Evolutionary conservation across 2,113 vertebrate species (phyloP).

Genomic region (Nymphicus hollandicus): DNA sequence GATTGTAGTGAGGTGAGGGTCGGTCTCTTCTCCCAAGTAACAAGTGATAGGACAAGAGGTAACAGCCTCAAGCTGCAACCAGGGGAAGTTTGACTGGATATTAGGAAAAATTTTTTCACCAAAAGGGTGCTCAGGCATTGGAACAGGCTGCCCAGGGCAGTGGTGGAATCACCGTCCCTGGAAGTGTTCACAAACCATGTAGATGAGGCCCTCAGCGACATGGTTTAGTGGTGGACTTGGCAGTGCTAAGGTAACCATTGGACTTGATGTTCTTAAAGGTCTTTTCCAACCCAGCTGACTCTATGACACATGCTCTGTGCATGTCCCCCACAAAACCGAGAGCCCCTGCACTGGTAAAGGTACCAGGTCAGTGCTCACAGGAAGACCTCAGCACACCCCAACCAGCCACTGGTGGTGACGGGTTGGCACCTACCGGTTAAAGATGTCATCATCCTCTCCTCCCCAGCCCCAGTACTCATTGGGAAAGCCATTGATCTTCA

Average conservation of each 20-base stretch:
- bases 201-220: background rate
- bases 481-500: constrained; percentile 98
- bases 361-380: accelerated
- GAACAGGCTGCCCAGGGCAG: background rate
- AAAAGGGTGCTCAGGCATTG: background rate
- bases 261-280: background rate
- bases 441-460: constrained; percentile 98
- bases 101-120: background rate
- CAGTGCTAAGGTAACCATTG: background rate
- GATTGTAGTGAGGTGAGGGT: no score
- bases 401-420: accelerated
- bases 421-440: constrained; percentile 85
- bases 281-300: background rate
- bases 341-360: accelerated
- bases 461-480: constrained; percentile 99
- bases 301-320: accelerated
- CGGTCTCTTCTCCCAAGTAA: no score
- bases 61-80: background rate
- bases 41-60: no score
- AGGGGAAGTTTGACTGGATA: background rate
- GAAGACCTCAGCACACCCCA: background rate
- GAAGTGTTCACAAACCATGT: background rate
- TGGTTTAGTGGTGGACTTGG: background rate
- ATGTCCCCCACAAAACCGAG: accelerated
- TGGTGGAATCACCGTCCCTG: background rate